phyloP scores from a whole-genome alignment of 2,797 vertebrate genomes.

The Acanthurus tractus region DNA sequence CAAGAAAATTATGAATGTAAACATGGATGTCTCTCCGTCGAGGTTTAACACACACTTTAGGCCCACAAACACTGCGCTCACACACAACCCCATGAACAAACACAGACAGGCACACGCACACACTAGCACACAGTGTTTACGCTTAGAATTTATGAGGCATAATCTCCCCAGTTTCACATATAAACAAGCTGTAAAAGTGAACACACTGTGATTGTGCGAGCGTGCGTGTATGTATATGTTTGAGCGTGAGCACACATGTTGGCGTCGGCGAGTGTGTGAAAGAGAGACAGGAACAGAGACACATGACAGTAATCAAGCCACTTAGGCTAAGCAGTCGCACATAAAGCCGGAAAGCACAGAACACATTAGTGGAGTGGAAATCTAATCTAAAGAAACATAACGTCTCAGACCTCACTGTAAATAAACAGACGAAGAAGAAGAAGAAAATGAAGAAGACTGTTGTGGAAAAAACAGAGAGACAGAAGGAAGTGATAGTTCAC shows the following conservation, averaged over 20 bases:
- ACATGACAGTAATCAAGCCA: constrained; percentile 68
- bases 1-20: constrained; percentile 40
- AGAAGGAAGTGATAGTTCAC: constrained; percentile 49
- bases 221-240: constrained; percentile 3
- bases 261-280: constrained; percentile 27
- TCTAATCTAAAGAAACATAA: constrained; percentile 39
- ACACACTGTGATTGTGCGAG: constrained; percentile 30
- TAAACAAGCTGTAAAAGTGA: constrained; percentile 63
- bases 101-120: constrained; percentile 25
- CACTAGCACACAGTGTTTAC: constrained; percentile 21
- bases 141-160: constrained; percentile 48
- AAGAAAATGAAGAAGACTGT: not conserved
- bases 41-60: constrained; percentile 51
- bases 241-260: constrained; percentile 2
- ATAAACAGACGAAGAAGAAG: not conserved
- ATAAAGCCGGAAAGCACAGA: constrained; percentile 46
- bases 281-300: constrained; percentile 33
- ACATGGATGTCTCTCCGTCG: constrained; percentile 31
- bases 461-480: constrained; percentile 10
- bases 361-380: constrained; percentile 38
- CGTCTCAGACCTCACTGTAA: constrained; percentile 28
- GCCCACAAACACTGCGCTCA: constrained; percentile 36
- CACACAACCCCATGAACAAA: constrained; percentile 31
- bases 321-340: constrained; percentile 51
- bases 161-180: constrained; percentile 42